Conservation (phyloP, 1,140 invertebrate species). For the Brachionus angularis region DNA sequence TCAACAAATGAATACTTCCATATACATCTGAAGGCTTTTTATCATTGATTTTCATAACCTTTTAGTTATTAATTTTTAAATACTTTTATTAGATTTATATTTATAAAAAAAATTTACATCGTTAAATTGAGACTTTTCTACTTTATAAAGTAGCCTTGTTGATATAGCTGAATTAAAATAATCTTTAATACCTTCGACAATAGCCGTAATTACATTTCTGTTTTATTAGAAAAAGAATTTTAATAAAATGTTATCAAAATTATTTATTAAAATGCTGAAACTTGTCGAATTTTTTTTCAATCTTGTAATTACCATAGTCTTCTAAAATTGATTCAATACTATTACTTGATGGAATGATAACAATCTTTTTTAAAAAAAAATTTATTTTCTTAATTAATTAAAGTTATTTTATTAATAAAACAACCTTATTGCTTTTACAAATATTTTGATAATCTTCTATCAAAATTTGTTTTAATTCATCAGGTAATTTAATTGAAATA, state of each 20-base stretch:
- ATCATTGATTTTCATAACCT: no score
- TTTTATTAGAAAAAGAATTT: neutral
- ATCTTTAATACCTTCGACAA: slow-evolving; percentile 37
- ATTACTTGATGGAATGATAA: neutral
- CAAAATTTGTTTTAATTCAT: slow-evolving; percentile 27
- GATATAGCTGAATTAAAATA: slow-evolving; percentile 30
- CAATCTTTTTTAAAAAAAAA: neutral
- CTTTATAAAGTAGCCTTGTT: neutral
- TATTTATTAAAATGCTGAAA: neutral
- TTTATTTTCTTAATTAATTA: no score
- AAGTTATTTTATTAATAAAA: neutral
- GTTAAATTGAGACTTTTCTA: slow-evolving; percentile 9
- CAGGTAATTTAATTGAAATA: slow-evolving; percentile 1
- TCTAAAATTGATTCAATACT: slow-evolving; percentile 19
- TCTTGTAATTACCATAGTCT: slow-evolving; percentile 2
- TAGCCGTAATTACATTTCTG: slow-evolving; percentile 30
- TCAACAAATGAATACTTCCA: slow-evolving; percentile 11
- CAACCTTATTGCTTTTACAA: neutral
- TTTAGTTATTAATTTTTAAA: slow-evolving; percentile 18
- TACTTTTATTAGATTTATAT: neutral
- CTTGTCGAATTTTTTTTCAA: slow-evolving; percentile 39
- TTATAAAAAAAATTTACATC: slow-evolving; percentile 22
- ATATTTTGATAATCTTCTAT: slow-evolving; percentile 30
- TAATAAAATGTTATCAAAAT: neutral
- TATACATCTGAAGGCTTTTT: slow-evolving; percentile 33